phyloP scores from a whole-genome alignment of 2,888 invertebrate species.

The Dendrolimus pini region DNA sequence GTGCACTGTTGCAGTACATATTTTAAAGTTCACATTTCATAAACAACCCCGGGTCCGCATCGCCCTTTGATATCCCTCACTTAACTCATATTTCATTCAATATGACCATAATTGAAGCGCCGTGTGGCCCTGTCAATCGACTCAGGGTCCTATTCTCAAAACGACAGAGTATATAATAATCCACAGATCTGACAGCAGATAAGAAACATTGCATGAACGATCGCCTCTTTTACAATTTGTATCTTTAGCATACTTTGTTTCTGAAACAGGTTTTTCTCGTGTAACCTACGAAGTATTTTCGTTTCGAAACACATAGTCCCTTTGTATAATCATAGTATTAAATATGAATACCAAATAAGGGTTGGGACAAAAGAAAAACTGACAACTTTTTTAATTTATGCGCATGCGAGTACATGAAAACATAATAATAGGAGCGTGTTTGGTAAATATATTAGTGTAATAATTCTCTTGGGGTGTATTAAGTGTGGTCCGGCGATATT shows the following conservation, averaged over 20 bases:
- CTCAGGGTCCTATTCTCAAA: slow-evolving; percentile 45
- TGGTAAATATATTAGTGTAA: slow-evolving; percentile 74
- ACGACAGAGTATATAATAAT: slow-evolving; percentile 48
- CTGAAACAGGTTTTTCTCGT: slow-evolving; percentile 69
- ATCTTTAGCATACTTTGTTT: slow-evolving; percentile 68
- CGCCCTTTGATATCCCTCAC: slow-evolving; percentile 75
- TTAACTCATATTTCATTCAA: slow-evolving; percentile 75
- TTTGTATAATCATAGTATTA: slow-evolving; percentile 73
- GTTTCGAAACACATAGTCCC: slow-evolving; percentile 61
- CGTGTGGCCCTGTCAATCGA: slow-evolving; percentile 39
- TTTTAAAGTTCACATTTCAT: slow-evolving; percentile 71
- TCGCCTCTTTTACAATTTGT: slow-evolving; percentile 76
- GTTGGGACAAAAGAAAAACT: slow-evolving; percentile 73
- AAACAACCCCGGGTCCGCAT: slow-evolving; percentile 50
- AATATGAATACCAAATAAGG: slow-evolving; percentile 77
- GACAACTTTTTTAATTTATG: slow-evolving; percentile 74
- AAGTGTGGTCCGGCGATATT: slow-evolving; percentile 50
- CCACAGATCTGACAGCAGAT: slow-evolving; percentile 34
- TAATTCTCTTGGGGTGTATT: slow-evolving; percentile 63
- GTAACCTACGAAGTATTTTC: slow-evolving; percentile 60
- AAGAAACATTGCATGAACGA: slow-evolving; percentile 62
- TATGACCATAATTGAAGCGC: slow-evolving; percentile 73
- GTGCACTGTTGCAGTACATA: slow-evolving; percentile 62
- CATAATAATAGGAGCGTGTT: slow-evolving; percentile 73
- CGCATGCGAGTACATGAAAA: slow-evolving; percentile 73